Evolutionary conservation across 2,888 invertebrate species (phyloP).

Genomic region (Drosophila siamana): DNA sequence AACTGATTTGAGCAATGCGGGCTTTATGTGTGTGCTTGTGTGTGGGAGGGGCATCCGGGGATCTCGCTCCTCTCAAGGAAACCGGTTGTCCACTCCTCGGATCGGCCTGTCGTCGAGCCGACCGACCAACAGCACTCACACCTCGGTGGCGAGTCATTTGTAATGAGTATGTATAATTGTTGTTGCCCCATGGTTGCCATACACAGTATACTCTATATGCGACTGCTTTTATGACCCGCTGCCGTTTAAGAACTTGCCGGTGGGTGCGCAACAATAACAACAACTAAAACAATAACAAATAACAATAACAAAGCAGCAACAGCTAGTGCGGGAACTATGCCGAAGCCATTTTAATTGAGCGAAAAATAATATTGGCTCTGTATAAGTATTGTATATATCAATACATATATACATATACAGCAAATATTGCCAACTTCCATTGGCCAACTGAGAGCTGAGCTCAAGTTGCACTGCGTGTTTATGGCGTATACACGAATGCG

Average conservation of each 20-base stretch:
- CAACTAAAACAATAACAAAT: neutral
- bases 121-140: constrained; percentile 22
- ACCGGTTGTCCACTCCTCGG: constrained; percentile 56
- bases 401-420: neutral
- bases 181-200: constrained; percentile 26
- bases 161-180: constrained; percentile 60
- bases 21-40: neutral
- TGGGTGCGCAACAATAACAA: constrained; percentile 4
- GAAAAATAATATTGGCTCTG: constrained; percentile 62
- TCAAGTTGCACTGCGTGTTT: constrained; percentile 53
- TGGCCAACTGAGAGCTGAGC: constrained; percentile 25
- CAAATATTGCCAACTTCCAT: constrained; percentile 12
- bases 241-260: constrained; percentile 18
- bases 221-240: constrained; percentile 15
- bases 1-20: constrained; percentile 45
- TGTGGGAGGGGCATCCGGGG: neutral
- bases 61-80: constrained; percentile 37
- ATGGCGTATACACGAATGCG: constrained; percentile 20
- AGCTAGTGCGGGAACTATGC: constrained; percentile 1
- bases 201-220: constrained; percentile 8
- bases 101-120: constrained; percentile 35
- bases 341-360: constrained; percentile 62
- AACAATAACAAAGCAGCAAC: neutral
- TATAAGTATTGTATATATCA: neutral
- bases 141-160: constrained; percentile 29